These are phyloP conservation scores for Phataginus tetradactyla DNA, from an alignment of 2,797 vertebrate species.

Conservation along the genomic window DNA sequence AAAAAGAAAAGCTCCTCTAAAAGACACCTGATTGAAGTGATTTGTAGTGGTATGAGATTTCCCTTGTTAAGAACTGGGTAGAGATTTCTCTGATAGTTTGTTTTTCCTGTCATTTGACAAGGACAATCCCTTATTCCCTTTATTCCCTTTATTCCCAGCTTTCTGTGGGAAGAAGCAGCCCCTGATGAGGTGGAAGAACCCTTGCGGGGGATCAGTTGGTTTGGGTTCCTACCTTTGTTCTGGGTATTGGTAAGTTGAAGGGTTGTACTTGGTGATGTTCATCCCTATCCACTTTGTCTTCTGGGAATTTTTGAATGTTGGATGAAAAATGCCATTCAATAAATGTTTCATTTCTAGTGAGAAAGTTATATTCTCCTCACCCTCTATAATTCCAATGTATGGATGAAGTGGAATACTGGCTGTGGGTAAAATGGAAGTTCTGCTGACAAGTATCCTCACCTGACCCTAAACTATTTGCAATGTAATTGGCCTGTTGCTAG, in stretches of 20 bases:
- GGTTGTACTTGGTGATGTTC: not conserved
- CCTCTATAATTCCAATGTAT: not conserved
- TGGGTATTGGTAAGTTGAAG: not conserved
- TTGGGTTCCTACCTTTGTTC: not conserved
- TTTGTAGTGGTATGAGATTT: not conserved
- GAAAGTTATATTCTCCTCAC: not conserved
- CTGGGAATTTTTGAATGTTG: not conserved
- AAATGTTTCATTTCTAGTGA: constrained; percentile 9
- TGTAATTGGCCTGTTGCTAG: too few species aligned
- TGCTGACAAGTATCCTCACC: too few species aligned
- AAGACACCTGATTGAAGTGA: not conserved
- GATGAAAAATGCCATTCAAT: not conserved
- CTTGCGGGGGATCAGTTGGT: not conserved
- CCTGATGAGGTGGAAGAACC: not conserved
- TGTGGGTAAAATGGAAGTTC: not conserved
- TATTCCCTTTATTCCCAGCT: not conserved
- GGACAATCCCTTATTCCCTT: not conserved
- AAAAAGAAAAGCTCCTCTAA: not conserved
- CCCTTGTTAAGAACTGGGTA: not conserved
- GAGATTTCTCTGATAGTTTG: not conserved
- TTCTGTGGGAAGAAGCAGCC: not conserved
- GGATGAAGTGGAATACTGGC: not conserved
- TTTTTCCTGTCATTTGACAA: not conserved
- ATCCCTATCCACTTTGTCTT: not conserved
- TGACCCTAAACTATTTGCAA: too few species aligned